Evolutionary conservation across 2,888 invertebrate genomes (phyloP).

Genomic region (Apeira syringaria): DNA sequence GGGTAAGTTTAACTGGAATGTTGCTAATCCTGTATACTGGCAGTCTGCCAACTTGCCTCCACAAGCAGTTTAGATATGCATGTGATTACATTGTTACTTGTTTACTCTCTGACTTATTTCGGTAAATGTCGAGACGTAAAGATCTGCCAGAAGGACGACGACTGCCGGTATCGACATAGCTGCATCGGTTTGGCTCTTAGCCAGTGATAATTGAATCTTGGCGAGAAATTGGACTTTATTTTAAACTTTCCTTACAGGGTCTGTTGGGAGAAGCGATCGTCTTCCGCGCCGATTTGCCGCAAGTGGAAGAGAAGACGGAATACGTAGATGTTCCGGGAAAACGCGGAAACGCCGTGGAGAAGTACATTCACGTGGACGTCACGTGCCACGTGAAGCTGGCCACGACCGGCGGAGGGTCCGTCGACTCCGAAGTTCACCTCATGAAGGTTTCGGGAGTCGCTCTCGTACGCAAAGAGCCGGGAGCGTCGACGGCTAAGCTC

Average conservation of each 20-base stretch:
- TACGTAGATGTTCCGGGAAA: constrained; percentile 80
- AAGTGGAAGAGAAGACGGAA: constrained; percentile 86
- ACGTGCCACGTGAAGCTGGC: constrained; percentile 86
- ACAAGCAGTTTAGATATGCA: constrained; percentile 17
- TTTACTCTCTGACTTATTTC: constrained; percentile 40
- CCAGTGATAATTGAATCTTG: constrained; percentile 40
- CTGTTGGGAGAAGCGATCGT: constrained; percentile 86
- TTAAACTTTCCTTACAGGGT: constrained; percentile 55
- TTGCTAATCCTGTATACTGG: constrained; percentile 4
- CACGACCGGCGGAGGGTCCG: constrained; percentile 82
- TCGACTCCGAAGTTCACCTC: constrained; percentile 82
- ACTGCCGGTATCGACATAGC: constrained; percentile 33
- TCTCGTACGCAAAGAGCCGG: constrained; percentile 84
- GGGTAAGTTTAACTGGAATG: constrained; percentile 57
- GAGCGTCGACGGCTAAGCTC: constrained; percentile 79
- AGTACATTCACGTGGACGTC: constrained; percentile 87
- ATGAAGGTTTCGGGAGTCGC: constrained; percentile 88
- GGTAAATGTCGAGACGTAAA: constrained; percentile 37
- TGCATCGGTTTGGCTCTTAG: constrained; percentile 45
- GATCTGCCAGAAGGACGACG: constrained; percentile 48
- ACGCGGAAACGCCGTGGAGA: constrained; percentile 79
- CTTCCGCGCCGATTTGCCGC: constrained; percentile 87
- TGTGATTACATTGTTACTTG: constrained; percentile 32
- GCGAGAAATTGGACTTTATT: constrained; percentile 33
- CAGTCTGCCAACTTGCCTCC: constrained; percentile 9